Evolutionary conservation across 2,888 invertebrate genomes (phyloP).

Genomic region (Andrena chrysosceles): DNA sequence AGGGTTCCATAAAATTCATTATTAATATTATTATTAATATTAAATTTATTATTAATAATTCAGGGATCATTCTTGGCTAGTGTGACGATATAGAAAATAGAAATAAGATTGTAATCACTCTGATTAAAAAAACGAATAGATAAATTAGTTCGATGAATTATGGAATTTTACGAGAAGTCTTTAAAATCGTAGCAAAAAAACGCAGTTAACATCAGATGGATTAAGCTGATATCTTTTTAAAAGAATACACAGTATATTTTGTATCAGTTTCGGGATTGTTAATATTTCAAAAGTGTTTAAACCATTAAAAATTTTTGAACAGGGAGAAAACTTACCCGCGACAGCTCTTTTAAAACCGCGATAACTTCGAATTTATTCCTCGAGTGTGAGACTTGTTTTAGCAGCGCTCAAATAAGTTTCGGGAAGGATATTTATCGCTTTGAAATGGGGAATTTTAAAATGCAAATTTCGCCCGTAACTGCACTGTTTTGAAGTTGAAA

Average conservation of each 20-base stretch:
- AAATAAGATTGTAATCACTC: too few species aligned
- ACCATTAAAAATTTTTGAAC: neutral
- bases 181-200: too few species aligned
- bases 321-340: neutral
- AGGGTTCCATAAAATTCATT: too few species aligned
- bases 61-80: too few species aligned
- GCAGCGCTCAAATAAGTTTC: conserved; percentile 18
- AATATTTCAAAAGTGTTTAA: neutral
- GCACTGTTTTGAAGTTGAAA: neutral
- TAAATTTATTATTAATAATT: too few species aligned
- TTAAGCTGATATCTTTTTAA: neutral
- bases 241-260: neutral
- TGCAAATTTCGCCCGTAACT: conserved; percentile 13
- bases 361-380: conserved; percentile 29
- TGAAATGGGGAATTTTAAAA: conserved; percentile 29
- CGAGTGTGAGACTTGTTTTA: conserved; percentile 12
- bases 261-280: neutral
- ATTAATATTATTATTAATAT: too few species aligned
- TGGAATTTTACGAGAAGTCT: too few species aligned
- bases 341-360: conserved; percentile 6
- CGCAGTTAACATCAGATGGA: too few species aligned
- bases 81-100: too few species aligned
- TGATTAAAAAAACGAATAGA: too few species aligned
- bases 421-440: conserved; percentile 12
- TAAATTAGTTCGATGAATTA: too few species aligned